Percentiles rank a stretch among this genome's conserved stretches.
Evolutionary conservation across 1,140 invertebrate genomes (phyloP).

Genomic region (Drosophila jambulina): DNA sequence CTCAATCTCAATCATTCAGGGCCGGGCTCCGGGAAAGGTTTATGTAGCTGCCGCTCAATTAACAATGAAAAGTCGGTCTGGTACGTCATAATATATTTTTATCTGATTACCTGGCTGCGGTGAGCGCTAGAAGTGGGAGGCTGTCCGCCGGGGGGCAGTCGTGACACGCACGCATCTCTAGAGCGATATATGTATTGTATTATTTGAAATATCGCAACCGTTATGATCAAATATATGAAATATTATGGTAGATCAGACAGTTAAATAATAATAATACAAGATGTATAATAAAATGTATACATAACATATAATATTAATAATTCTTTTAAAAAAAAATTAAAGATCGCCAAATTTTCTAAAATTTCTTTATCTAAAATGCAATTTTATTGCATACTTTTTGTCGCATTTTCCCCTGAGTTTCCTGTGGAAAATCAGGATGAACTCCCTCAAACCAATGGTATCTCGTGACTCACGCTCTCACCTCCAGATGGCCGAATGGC

Average conservation of each 20-base stretch:
- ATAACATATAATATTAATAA: neutral
- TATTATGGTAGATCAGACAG: neutral
- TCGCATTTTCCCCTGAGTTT: neutral
- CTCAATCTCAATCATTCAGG: constrained; percentile 76
- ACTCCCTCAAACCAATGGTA: no score
- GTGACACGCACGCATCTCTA: constrained; percentile 20
- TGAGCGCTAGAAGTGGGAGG: constrained; percentile 12
- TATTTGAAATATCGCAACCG: neutral
- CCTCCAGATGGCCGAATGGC: constrained; percentile 12
- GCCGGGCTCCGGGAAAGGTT: constrained; percentile 52
- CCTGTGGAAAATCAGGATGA: neutral
- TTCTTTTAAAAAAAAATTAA: no score
- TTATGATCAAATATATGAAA: neutral
- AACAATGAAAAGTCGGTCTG: constrained; percentile 78
- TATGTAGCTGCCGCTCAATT: constrained; percentile 67
- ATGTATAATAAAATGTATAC: neutral
- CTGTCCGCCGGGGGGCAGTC: neutral
- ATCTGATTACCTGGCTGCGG: constrained; percentile 67
- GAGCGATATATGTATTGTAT: neutral
- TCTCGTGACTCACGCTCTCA: constrained; percentile 24
- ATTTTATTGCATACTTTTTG: neutral
- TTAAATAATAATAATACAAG: neutral
- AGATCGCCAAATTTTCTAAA: no score
- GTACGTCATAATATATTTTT: constrained; percentile 82
- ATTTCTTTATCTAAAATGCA: no score